These are phyloP conservation scores for Syrrhaptes paradoxus DNA, from an alignment of 2,113 vertebrate species.

Conservation along the genomic window DNA sequence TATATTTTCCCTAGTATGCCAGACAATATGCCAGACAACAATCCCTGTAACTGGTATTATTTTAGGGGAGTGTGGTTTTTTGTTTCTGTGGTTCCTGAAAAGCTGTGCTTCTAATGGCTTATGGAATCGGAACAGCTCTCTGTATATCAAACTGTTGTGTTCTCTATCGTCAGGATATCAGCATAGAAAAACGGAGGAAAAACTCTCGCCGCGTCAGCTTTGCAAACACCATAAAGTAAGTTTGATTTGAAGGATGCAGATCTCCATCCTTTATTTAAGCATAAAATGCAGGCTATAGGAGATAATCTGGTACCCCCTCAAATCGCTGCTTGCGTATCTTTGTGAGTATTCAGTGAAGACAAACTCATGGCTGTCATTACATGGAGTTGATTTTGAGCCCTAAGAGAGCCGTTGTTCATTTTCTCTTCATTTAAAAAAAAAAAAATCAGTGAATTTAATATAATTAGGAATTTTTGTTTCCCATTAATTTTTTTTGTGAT, in stretches of 20 bases:
- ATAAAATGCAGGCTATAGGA: background rate
- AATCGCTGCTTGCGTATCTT: accelerated
- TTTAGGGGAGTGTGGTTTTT: background rate
- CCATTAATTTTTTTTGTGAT: background rate
- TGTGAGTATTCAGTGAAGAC: background rate
- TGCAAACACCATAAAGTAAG: slow-evolving; percentile 81
- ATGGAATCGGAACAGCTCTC: background rate
- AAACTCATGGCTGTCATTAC: background rate
- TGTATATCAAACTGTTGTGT: background rate
- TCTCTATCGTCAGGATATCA: slow-evolving; percentile 63
- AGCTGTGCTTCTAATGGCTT: background rate
- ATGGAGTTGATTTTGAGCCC: background rate
- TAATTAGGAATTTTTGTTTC: background rate
- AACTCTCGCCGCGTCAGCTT: slow-evolving; percentile 83
- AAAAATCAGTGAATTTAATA: background rate
- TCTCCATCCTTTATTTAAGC: background rate
- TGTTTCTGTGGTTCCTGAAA: background rate
- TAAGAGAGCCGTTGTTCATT: background rate
- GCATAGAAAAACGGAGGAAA: slow-evolving; percentile 62
- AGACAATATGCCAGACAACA: background rate
- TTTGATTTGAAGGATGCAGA: background rate
- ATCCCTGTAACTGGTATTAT: background rate
- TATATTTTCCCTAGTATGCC: background rate
- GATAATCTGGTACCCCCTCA: background rate
- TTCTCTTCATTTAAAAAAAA: background rate